Conservation (phyloP, 2,113 vertebrate genomes). For the Plecotus auritus region DNA sequence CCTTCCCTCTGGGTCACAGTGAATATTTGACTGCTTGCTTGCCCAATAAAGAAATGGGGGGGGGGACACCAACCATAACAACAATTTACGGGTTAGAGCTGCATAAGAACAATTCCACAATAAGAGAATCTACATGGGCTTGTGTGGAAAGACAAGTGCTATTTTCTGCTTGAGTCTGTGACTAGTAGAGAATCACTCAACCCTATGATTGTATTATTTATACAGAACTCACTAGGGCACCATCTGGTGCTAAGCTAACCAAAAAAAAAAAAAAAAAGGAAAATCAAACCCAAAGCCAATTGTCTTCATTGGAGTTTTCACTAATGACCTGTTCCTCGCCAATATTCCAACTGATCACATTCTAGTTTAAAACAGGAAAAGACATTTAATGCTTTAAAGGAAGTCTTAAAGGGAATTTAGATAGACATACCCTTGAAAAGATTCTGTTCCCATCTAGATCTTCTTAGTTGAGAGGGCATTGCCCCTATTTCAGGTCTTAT, state of each 20-base stretch:
- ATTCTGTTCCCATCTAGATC: slow-evolving; percentile 56
- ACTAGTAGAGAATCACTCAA: slow-evolving; percentile 73
- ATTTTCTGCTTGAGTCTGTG: slow-evolving; percentile 71
- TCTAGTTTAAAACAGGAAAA: slow-evolving; percentile 61
- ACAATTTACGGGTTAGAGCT: slow-evolving; percentile 29
- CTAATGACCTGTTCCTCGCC: slow-evolving; percentile 62
- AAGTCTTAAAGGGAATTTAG: slow-evolving; percentile 50
- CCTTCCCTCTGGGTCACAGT: neutral
- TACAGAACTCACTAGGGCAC: slow-evolving; percentile 71
- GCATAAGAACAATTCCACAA: slow-evolving; percentile 43
- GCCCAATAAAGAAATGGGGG: neutral
- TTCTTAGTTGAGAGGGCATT: slow-evolving; percentile 58
- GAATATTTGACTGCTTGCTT: slow-evolving; percentile 32
- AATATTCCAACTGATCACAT: slow-evolving; percentile 65
- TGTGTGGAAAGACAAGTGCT: slow-evolving; percentile 60
- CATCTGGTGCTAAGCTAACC: slow-evolving; percentile 71
- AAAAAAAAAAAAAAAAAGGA: slow-evolving; percentile 70
- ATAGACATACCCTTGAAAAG: slow-evolving; percentile 61
- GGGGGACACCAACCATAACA: neutral
- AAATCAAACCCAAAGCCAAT: slow-evolving; percentile 70
- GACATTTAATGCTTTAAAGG: slow-evolving; percentile 59
- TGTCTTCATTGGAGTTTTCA: slow-evolving; percentile 68
- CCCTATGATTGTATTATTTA: slow-evolving; percentile 77
- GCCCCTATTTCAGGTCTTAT: slow-evolving; percentile 64
- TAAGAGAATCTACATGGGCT: slow-evolving; percentile 57